phyloP scores from a whole-genome alignment of 2,888 invertebrate species.

The Andrena dorsata region DNA sequence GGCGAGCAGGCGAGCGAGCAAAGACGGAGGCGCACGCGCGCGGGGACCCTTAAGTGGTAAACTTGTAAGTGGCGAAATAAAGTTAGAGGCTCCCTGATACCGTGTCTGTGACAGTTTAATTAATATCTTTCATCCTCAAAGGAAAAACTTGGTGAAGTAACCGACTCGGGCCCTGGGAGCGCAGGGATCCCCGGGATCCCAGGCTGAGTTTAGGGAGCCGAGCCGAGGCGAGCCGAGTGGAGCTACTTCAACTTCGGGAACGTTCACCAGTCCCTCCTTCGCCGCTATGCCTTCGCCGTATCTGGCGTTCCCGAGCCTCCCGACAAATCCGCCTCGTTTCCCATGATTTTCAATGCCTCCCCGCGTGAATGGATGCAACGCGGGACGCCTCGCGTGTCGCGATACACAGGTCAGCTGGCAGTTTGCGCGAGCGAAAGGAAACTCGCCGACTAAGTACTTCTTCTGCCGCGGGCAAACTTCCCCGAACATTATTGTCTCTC shows the following conservation, averaged over 20 bases:
- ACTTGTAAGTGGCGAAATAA: slow-evolving; percentile 84
- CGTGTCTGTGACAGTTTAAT: slow-evolving; percentile 84
- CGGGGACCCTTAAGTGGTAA: slow-evolving; percentile 76
- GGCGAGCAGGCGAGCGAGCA: background rate
- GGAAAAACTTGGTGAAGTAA: slow-evolving; percentile 83
- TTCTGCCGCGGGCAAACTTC: background rate
- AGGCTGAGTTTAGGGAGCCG: slow-evolving; percentile 12
- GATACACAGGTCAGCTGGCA: slow-evolving; percentile 1
- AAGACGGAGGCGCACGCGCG: slow-evolving; percentile 23
- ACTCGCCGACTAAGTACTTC: slow-evolving; percentile 7
- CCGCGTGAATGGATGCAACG: background rate
- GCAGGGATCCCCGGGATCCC: background rate
- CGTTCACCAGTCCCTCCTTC: slow-evolving; percentile 40
- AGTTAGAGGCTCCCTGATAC: slow-evolving; percentile 77
- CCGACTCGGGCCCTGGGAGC: slow-evolving; percentile 61
- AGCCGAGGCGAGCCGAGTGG: slow-evolving; percentile 36
- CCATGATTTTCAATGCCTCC: slow-evolving; percentile 20
- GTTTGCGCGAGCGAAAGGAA: slow-evolving; percentile 30
- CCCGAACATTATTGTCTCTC: background rate
- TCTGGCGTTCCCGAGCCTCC: background rate
- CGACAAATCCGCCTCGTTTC: slow-evolving; percentile 35
- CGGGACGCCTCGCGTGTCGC: background rate
- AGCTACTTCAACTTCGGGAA: slow-evolving; percentile 71
- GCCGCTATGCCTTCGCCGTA: slow-evolving; percentile 1
- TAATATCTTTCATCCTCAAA: slow-evolving; percentile 84